Conservation (phyloP, 2,797 vertebrate species). For the Falco novaeseelandiae region DNA sequence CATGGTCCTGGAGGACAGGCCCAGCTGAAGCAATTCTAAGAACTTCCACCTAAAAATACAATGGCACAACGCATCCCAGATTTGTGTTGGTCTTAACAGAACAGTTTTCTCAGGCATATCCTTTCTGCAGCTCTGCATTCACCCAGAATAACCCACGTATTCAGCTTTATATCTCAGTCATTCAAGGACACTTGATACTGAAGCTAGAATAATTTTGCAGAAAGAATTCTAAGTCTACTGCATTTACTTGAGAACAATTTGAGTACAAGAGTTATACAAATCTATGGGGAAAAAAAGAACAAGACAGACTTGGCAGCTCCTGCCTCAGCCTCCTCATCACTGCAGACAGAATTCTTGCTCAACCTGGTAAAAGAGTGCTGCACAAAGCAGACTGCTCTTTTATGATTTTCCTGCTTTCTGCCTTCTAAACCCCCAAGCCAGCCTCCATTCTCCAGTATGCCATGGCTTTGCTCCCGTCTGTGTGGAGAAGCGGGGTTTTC, state of each 20-base stretch:
- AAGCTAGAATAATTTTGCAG: slow-evolving; percentile 36
- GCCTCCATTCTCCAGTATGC: not conserved
- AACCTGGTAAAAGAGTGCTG: not conserved
- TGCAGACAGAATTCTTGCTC: slow-evolving; percentile 47
- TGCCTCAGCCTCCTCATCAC: slow-evolving; percentile 47
- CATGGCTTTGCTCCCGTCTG: not conserved
- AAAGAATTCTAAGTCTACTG: slow-evolving; percentile 15
- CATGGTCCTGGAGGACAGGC: not conserved
- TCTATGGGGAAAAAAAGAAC: slow-evolving; percentile 58
- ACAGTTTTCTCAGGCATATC: not conserved
- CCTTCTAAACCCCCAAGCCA: not conserved
- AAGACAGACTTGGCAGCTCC: slow-evolving; percentile 56
- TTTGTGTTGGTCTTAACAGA: not conserved
- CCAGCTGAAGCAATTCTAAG: not conserved
- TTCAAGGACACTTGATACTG: slow-evolving; percentile 24
- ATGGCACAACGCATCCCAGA: not conserved
- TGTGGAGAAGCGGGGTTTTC: not conserved
- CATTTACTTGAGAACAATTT: slow-evolving; percentile 56
- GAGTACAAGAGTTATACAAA: slow-evolving; percentile 60
- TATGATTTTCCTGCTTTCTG: not conserved
- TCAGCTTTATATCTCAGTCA: slow-evolving; percentile 8
- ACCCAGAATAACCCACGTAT: not conserved
- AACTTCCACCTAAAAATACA: not conserved
- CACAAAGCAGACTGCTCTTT: slow-evolving; percentile 18
- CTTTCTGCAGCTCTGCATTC: not conserved